Percentiles rank a stretch among this genome's conserved stretches.
These are phyloP conservation scores for Tyrannus savana DNA, from an alignment of 2,113 vertebrate species.

Conservation along the genomic window DNA sequence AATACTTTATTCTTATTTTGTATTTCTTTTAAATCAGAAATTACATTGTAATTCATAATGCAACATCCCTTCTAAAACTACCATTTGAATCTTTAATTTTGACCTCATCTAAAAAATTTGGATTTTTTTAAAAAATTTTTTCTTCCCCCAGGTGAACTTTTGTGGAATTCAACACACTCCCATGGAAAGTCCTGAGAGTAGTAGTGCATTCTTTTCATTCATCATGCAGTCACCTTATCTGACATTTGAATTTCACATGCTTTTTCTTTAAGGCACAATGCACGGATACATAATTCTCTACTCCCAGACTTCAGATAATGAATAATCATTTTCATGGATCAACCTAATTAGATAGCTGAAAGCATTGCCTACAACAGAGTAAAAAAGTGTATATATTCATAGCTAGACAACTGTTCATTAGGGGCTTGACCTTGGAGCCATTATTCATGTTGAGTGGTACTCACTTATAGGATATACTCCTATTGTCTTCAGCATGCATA, in stretches of 20 bases:
- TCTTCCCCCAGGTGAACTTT: not conserved
- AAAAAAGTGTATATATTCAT: constrained; percentile 42
- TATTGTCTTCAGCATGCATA: constrained; percentile 37
- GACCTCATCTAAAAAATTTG: not conserved
- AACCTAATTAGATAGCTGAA: constrained; percentile 51
- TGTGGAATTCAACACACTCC: not conserved
- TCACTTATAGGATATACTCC: not conserved
- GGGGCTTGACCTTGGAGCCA: constrained; percentile 51
- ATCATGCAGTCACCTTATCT: not conserved
- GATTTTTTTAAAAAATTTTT: not conserved
- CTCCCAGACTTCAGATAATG: constrained; percentile 25
- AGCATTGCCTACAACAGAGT: constrained; percentile 4
- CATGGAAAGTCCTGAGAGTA: not conserved
- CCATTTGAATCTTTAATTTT: not conserved
- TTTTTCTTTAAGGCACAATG: not conserved
- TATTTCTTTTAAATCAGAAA: not conserved
- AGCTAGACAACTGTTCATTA: constrained; percentile 53
- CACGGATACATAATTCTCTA: not conserved
- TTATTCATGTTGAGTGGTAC: constrained; percentile 46
- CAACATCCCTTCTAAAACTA: not conserved
- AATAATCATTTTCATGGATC: constrained; percentile 52
- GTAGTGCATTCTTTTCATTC: not conserved
- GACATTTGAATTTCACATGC: not conserved
- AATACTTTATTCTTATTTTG: not conserved
- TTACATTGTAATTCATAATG: not conserved